A percentile compares a stretch with the other conserved stretches of the same genome.
These are phyloP conservation scores for Tapirus indicus DNA, from an alignment of 2,797 vertebrate genomes.

Conservation along the genomic window DNA sequence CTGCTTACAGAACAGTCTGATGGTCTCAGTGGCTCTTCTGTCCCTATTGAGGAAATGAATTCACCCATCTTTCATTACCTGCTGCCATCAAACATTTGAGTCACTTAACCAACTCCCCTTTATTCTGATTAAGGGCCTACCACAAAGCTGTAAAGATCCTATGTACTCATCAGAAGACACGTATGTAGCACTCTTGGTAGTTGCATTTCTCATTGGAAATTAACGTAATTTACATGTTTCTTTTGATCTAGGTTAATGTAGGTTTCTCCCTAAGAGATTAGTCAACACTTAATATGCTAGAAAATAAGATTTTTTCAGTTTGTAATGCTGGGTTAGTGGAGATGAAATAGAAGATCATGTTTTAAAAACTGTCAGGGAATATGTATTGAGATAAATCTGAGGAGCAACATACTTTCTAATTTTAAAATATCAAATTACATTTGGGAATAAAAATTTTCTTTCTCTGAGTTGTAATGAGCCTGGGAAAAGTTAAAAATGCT, in stretches of 20 bases:
- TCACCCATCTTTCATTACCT: not conserved
- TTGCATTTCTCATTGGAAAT: conserved; percentile 54
- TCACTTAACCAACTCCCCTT: not conserved
- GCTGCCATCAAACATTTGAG: not conserved
- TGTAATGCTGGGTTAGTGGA: conserved; percentile 11
- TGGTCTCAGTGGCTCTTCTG: not conserved
- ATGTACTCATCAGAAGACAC: not conserved
- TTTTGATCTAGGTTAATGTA: conserved; percentile 62
- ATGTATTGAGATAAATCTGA: not conserved
- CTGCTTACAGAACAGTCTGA: not conserved
- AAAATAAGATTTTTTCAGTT: conserved; percentile 1
- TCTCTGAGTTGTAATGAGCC: conserved; percentile 35
- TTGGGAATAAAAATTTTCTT: conserved; percentile 54
- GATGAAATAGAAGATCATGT: not conserved
- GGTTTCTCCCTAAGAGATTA: not conserved
- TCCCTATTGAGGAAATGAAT: not conserved
- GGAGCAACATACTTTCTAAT: conserved; percentile 54
- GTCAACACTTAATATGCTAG: conserved; percentile 46
- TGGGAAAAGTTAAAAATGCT: conserved; percentile 37
- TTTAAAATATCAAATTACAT: conserved; percentile 62
- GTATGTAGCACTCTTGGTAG: not conserved
- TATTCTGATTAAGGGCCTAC: not conserved
- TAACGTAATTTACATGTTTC: conserved; percentile 38
- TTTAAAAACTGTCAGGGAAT: conserved; percentile 54
- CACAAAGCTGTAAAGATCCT: conserved; percentile 33